A percentile compares a stretch with the other conserved stretches of the same genome.
phyloP scores from a whole-genome alignment of 2,113 vertebrate species.

The Apaloderma vittatum region DNA sequence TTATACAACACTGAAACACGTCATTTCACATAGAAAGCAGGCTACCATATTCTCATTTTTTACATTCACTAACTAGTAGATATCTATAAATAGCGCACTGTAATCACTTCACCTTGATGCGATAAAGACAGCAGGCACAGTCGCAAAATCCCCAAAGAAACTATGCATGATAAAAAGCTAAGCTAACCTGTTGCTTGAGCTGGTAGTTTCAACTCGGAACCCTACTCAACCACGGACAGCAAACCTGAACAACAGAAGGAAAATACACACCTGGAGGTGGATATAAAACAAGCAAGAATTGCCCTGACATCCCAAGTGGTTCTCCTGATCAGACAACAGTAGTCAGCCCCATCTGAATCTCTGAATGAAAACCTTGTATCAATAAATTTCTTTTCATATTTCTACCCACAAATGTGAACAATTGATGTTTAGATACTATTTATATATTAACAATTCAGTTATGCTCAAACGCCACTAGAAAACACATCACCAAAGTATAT shows the following conservation, averaged over 20 bases:
- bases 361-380: not conserved
- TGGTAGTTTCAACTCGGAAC: not conserved
- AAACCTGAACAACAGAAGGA: not conserved
- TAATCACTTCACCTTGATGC: not conserved
- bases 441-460: not conserved
- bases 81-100: not conserved
- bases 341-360: not conserved
- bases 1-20: not conserved
- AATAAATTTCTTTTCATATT: not conserved
- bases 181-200: not conserved
- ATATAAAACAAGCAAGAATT: not conserved
- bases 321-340: not conserved
- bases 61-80: not conserved
- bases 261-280: not conserved
- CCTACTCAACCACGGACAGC: not conserved
- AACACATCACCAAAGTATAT: not conserved
- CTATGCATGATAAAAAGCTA: not conserved
- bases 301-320: not conserved
- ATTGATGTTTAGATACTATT: not conserved
- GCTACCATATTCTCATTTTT: not conserved
- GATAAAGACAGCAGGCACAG: not conserved
- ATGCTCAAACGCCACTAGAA: not conserved
- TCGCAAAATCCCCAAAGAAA: constrained; percentile 16
- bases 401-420: not conserved
- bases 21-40: not conserved